Base-by-base conservation (phyloP, 2,113 vertebrate species). In the Sturnus vulgaris region DNA sequence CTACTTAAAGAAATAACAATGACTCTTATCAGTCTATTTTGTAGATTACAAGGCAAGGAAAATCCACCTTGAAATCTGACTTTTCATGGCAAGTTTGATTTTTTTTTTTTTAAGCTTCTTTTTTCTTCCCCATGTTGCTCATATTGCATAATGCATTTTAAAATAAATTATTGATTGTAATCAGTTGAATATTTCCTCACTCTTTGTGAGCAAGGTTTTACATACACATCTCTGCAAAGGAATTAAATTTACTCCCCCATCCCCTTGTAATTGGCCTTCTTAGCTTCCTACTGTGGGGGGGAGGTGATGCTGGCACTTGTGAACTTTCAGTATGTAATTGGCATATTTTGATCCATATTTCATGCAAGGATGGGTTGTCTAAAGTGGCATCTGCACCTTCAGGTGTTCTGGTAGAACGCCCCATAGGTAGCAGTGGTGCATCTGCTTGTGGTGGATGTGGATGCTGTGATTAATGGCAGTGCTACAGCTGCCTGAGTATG, bases 391-490 rank as follows among this genome's bases (percentile, higher is more conserved):
- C 28, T 46, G 31, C 80, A 39, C 40, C 49, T 91, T 85, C 31
- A 60, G 63, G 42, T 83, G 63, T 83, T 80, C 7, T 73, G 59
- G 21, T 82, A 19, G 61, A 60, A 40, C 1, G 12, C n/a, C n/a
- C 19, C 55, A 4, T 90, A 55, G 82, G 66, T 63, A 93, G 63
- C 50, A 55, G 57, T 15, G 40, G 42, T 21, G 23, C 23, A 17
- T 68, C n/a, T 79, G 11, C 83, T 59, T 2, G 39, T 56, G 82
- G 71, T 86, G 66, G 35, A 22, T 55, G 64, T 47, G 44, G 82
- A 59, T 90, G 80, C 52, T 47, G 64, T 94, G 92, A 90, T 94
- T 93, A 92, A 94, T 86, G 79, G 88, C 59, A 72, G 37, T 25
- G 76, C 82, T 86, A 11, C 72, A 92, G 86, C 82, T 90, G 94